Base-by-base conservation (phyloP, 1,140 invertebrate species). In the Drosophila quadrilineata region DNA sequence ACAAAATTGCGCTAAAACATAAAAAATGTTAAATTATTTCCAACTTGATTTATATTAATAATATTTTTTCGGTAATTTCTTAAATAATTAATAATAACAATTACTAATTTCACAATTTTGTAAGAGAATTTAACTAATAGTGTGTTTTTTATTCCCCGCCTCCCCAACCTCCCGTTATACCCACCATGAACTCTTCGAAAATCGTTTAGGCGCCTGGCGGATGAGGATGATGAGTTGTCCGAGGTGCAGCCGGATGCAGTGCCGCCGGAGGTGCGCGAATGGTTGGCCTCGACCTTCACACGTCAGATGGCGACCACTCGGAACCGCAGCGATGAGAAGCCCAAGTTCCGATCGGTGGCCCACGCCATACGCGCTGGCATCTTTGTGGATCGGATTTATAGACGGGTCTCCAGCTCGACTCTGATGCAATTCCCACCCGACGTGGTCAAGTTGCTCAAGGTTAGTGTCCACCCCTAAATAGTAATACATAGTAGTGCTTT, bases 261-360 rank as follows among this genome's bases (percentile, higher is more conserved):
- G 21, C 97, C 97, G 21, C 96, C 94, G 36, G 97, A 99, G 91
- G 98, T 99, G 3, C 93, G 98, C 58, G 97, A 99, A 90, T 99
- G 98, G 98, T 89, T 99, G 76, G 97, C 98, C 12, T 96, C 97
- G 33, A 99, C 98, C n/a, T 99, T 99, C 91, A 99, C 98, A 0
- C 92, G 97, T 58, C 96, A 97, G 89, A 89, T 95, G 90, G 96
- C 93, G 53, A 95, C 93, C 49, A 93, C 93, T 38, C 93, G 93
- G 63, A 92, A 92, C 84, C 94, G 92, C 88, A 93, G 92, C 28
- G 96, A 95, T 87, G 95, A 95, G 88, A 96, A 96, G 84, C 94
- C 94, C 10, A 95, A 95, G 90, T 98, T 99, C 91, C 93, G 96
- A 46, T 97, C 96, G 35, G 98, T 99, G 49, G 98, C 98, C n/a